Evolutionary conservation across 2,113 vertebrate species (phyloP).

Genomic region (Mixornis gularis): DNA sequence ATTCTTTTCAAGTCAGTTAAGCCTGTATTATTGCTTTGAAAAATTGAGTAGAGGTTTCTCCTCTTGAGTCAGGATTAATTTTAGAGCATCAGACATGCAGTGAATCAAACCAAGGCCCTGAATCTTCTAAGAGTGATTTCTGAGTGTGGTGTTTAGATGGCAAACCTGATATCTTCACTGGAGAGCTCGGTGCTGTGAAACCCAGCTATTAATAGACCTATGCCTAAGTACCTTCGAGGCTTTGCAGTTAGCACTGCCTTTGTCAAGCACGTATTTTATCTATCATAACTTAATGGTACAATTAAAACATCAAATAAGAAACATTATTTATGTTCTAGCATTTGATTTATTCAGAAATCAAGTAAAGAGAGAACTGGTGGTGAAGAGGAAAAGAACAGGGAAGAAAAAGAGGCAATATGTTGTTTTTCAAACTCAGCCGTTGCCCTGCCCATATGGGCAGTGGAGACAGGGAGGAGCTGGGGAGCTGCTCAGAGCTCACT

Average conservation of each 20-base stretch:
- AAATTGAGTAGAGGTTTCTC: not conserved
- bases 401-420: not conserved
- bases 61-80: not conserved
- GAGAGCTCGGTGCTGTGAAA: not conserved
- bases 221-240: fast-evolving
- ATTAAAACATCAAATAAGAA: not conserved
- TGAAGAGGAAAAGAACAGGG: not conserved
- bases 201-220: not conserved
- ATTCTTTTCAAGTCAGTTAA: not conserved
- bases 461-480: not conserved
- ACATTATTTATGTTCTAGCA: not conserved
- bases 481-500: not conserved
- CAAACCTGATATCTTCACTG: not conserved
- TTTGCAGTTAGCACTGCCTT: not conserved
- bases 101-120: not conserved
- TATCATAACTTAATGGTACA: not conserved
- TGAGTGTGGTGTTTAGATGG: not conserved
- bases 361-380: not conserved
- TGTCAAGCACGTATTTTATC: not conserved
- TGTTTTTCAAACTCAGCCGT: not conserved
- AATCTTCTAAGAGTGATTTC: not conserved
- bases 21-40: not conserved
- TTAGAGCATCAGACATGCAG: not conserved
- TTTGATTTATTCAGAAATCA: not conserved
- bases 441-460: not conserved